Conservation (phyloP, 2,888 invertebrate species). For the Melinopterus prodromus region DNA sequence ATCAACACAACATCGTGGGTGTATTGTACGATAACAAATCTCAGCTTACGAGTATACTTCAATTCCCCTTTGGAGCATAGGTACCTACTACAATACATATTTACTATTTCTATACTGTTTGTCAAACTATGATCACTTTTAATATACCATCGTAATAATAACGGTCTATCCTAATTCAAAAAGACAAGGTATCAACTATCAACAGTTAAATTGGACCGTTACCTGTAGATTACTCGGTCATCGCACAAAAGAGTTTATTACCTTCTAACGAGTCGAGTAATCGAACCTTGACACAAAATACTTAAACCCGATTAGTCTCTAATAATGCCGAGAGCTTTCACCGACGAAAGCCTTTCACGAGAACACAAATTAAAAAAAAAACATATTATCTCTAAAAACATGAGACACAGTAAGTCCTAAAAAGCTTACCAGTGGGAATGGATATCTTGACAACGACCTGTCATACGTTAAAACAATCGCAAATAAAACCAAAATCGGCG, state of each 20-base stretch:
- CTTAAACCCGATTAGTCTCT: constrained; percentile 14
- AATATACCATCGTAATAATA: not conserved
- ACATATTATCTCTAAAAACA: not conserved
- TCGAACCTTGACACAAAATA: constrained; percentile 24
- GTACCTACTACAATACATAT: not conserved
- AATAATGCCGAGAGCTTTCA: not conserved
- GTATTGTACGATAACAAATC: constrained; percentile 4
- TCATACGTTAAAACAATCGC: not conserved
- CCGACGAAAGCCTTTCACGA: not conserved
- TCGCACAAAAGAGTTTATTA: constrained; percentile 7
- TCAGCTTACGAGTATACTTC: not conserved
- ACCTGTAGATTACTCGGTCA: constrained; percentile 7
- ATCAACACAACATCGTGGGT: not conserved
- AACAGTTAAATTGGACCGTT: constrained; percentile 19
- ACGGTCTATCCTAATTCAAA: not conserved
- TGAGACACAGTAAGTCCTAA: not conserved
- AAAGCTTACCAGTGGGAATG: too few relatives aligned
- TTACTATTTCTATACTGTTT: not conserved
- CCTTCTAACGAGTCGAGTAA: not conserved
- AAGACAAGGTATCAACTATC: not conserved
- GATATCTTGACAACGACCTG: not conserved
- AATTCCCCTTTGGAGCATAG: not conserved
- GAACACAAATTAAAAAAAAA: not conserved
- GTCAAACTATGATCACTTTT: not conserved
- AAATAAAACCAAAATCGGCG: not conserved